These are phyloP conservation scores for Drosophila repleta DNA, from an alignment of 1,140 invertebrate species.

Conservation along the genomic window DNA sequence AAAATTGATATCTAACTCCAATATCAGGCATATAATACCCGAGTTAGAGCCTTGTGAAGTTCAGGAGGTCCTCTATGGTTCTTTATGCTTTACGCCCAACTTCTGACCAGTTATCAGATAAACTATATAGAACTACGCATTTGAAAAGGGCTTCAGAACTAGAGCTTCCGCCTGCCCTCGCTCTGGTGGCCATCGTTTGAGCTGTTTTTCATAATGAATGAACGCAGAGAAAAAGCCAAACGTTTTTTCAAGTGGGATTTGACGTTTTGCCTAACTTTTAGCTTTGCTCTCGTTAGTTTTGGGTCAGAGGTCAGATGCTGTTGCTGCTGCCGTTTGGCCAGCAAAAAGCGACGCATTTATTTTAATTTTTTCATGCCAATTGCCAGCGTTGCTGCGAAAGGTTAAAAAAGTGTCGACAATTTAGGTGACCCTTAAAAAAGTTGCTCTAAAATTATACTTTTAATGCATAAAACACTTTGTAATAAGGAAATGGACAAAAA, in stretches of 20 bases:
- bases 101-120: no score
- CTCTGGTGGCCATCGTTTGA: no score
- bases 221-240: slow-evolving; percentile 44
- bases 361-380: not conserved
- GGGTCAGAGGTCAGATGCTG: slow-evolving; percentile 9
- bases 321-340: not conserved
- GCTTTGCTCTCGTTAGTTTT: slow-evolving; percentile 35
- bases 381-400: not conserved
- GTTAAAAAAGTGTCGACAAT: slow-evolving; percentile 1
- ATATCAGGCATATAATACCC: no score
- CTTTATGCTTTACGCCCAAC: no score
- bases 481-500: no score
- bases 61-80: no score
- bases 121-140: no score
- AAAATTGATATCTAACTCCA: no score
- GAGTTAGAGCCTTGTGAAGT: no score
- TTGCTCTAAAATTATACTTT: not conserved
- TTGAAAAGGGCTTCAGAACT: no score
- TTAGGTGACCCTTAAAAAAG: not conserved
- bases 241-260: slow-evolving; percentile 64
- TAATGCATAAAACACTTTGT: no score
- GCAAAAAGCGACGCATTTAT: slow-evolving; percentile 7
- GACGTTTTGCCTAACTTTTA: slow-evolving; percentile 65
- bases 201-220: not conserved
- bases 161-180: no score